A percentile compares a stretch with the other conserved stretches of the same genome.
Conservation (phyloP, 2,888 invertebrate species). For the Trissolcus japonicus region DNA sequence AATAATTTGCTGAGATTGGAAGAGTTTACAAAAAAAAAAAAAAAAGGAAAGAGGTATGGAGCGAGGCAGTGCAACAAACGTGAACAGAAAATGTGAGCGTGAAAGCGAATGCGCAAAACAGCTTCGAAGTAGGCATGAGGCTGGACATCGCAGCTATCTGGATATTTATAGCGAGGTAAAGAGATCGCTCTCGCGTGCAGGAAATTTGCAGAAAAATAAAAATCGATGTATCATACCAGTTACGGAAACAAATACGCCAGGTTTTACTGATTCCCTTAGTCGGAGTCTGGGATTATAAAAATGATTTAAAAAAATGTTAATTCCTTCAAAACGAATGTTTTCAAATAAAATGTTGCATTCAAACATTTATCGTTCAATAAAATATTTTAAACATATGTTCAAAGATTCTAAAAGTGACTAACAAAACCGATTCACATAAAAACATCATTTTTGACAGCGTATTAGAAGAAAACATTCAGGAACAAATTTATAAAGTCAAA, state of each 20-base stretch:
- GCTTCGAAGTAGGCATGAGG: constrained; percentile 47
- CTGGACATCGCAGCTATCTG: constrained; percentile 47
- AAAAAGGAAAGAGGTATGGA: not conserved
- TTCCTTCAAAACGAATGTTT: not conserved
- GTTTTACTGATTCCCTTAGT: constrained; percentile 9
- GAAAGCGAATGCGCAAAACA: constrained; percentile 53
- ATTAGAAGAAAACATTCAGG: too few relatives aligned
- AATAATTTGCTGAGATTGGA: too few relatives aligned
- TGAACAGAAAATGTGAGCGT: constrained; percentile 42
- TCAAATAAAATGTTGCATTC: not conserved
- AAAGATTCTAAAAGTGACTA: too few relatives aligned
- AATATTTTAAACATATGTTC: too few relatives aligned
- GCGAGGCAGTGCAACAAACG: constrained; percentile 1
- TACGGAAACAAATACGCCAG: constrained; percentile 14
- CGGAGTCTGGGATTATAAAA: not conserved
- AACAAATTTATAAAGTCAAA: too few relatives aligned
- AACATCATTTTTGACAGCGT: too few relatives aligned
- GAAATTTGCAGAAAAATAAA: constrained; percentile 44
- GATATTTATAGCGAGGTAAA: constrained; percentile 51
- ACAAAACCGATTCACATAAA: too few relatives aligned
- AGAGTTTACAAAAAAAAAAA: not conserved
- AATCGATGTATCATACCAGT: constrained; percentile 30
- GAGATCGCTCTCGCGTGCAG: constrained; percentile 56
- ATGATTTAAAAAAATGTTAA: not conserved
- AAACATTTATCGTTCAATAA: not conserved